Base-by-base conservation (phyloP, 1,140 invertebrate species). In the Drosophila subobscura region DNA sequence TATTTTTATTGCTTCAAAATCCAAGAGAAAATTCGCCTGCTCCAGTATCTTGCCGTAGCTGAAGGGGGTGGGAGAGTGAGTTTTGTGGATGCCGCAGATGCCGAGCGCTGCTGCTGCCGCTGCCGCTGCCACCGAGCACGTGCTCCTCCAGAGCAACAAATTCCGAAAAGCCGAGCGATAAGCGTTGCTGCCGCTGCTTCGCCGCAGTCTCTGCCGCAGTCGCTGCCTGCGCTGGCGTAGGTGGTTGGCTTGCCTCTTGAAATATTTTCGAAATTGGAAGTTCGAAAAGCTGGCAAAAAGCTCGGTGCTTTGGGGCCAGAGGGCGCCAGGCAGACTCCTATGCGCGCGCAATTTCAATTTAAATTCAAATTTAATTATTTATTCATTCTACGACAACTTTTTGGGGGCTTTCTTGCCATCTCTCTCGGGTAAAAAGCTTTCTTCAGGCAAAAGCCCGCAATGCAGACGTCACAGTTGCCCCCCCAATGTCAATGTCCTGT, bases 181-280 rank as follows among this genome's bases (percentile, higher is more conserved):
- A 10, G 4, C 66, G 51, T 57, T 45, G 56, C 63, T 54, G 74
- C 12, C 51, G 27, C 14, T 42, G 41, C 47, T 33, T 54, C 42
- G 75, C n/a, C n/a, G 29, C 14, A 16, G 61, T 10, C 44, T 20
- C 66, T 20, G 46, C 1, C 25, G n/a, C 29, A 27, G 61, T 16
- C 22, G 22, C 4, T 25, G 47, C 4, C 25, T 23, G 59, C 27
- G 72, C 49, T 57, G 49, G 42, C 22, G 68, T 27, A 47, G 41
- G 12, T 22, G 72, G 49, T 63, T 29, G 51, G 47, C 50, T 76
- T 71, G 85, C 81, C 85, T 86, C 83, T 86, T 86, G 81, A 86
- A 86, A 88, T 88, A 88, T 88, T 20, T 75, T 88, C 78, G 83
- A 88, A 81, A 79, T 46, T 81, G 78, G 78, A 81, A 81, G 29